phyloP scores from a whole-genome alignment of 2,797 vertebrate genomes.

The Podargus strigoides region DNA sequence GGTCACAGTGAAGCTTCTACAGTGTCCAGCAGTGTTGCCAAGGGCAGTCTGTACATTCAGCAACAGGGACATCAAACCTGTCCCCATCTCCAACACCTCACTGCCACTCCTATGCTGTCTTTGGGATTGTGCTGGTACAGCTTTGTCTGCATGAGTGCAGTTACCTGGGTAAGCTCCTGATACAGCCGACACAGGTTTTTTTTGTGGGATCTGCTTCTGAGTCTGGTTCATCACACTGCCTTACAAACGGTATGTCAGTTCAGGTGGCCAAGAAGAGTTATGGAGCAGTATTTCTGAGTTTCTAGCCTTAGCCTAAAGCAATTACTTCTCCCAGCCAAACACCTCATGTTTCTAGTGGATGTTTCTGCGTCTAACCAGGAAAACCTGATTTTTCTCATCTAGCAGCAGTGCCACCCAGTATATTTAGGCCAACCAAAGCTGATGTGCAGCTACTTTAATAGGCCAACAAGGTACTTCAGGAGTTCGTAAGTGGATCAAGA shows the following conservation, averaged over 20 bases:
- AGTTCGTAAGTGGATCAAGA: not conserved
- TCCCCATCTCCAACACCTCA: not conserved
- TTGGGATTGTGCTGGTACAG: not conserved
- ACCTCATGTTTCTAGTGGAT: not conserved
- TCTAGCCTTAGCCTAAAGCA: not conserved
- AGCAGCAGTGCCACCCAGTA: not conserved
- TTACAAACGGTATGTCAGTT: not conserved
- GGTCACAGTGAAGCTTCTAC: not conserved
- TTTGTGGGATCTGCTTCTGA: not conserved
- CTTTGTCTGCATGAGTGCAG: rapidly evolving
- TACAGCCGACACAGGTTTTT: not conserved
- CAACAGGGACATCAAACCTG: not conserved
- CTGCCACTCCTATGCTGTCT: not conserved
- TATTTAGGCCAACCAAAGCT: not conserved
- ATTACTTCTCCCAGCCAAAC: not conserved
- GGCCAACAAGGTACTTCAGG: not conserved
- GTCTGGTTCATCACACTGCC: not conserved
- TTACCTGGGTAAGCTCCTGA: not conserved
- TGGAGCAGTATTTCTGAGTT: not conserved
- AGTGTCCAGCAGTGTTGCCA: not conserved
- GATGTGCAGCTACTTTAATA: not conserved
- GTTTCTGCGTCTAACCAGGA: not conserved
- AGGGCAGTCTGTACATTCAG: not conserved
- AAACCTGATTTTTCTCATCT: not conserved
- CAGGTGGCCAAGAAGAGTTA: not conserved